Evolutionary conservation across 2,888 invertebrate species (phyloP).

Genomic region (Acronicta alni): DNA sequence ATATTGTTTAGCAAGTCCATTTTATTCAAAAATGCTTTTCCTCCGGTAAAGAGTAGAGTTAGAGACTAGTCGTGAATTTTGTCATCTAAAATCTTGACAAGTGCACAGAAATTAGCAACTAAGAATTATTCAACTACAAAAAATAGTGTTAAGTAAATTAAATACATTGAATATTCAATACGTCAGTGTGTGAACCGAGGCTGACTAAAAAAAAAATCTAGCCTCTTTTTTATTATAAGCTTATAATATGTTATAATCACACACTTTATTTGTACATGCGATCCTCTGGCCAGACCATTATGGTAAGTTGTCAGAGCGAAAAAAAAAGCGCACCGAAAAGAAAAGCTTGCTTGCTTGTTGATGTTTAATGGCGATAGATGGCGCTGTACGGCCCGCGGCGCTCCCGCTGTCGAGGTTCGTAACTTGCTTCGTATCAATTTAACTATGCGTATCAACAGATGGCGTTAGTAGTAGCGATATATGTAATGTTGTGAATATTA

Average conservation of each 20-base stretch:
- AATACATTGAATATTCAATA: neutral
- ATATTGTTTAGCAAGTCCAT: too few relatives aligned
- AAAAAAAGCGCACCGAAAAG: conserved; percentile 60
- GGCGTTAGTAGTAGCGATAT: conserved; percentile 53
- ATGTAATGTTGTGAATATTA: conserved; percentile 27
- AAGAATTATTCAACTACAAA: too few relatives aligned
- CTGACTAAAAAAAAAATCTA: conserved; percentile 33
- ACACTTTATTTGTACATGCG: conserved; percentile 85
- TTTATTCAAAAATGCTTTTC: too few relatives aligned
- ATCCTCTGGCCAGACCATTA: conserved; percentile 82
- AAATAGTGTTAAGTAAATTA: too few relatives aligned
- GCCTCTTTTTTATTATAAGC: conserved; percentile 32
- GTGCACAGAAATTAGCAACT: too few relatives aligned
- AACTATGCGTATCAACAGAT: conserved; percentile 47
- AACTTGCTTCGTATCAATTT: conserved; percentile 50
- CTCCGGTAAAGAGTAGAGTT: too few relatives aligned
- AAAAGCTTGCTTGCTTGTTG: conserved; percentile 78
- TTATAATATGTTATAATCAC: conserved; percentile 61
- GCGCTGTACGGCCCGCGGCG: conserved; percentile 62
- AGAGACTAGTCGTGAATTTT: too few relatives aligned
- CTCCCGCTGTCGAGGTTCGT: conserved; percentile 53
- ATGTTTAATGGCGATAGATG: conserved; percentile 71
- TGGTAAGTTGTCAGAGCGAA: conserved; percentile 84
- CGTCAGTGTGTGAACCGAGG: conserved; percentile 38
- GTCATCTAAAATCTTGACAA: too few relatives aligned